Evolutionary conservation across 2,888 invertebrate species (phyloP).

Genomic region (Halictus ligatus): DNA sequence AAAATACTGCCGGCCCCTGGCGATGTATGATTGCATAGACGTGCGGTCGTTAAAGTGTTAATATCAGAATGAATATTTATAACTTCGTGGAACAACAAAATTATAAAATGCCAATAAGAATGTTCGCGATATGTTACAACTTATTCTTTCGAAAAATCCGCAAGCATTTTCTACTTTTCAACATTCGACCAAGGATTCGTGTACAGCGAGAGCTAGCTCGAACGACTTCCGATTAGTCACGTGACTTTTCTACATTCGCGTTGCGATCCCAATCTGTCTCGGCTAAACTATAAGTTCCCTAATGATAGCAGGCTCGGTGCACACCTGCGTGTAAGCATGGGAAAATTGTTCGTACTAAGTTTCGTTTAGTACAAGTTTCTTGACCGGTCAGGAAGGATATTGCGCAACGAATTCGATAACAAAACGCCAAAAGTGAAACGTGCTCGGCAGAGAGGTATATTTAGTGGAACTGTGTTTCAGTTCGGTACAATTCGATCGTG

Average conservation of each 20-base stretch:
- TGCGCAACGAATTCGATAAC: conserved; percentile 1
- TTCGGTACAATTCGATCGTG: not conserved
- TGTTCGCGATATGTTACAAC: not conserved
- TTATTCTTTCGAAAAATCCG: not conserved
- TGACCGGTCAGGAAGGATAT: not conserved
- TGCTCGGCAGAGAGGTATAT: not conserved
- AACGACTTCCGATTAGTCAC: not conserved
- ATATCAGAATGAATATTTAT: too few species aligned
- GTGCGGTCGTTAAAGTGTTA: too few species aligned
- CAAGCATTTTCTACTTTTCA: not conserved
- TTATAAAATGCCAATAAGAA: not conserved
- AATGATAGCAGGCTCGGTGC: not conserved
- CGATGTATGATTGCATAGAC: too few species aligned
- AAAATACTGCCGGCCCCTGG: too few species aligned
- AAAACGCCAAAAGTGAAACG: not conserved
- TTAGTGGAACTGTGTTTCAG: not conserved
- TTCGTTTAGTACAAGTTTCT: conserved; percentile 5
- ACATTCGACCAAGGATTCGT: not conserved
- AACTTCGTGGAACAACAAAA: not conserved
- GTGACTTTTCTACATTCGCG: not conserved
- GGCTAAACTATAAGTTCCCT: not conserved
- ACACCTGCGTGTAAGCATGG: not conserved
- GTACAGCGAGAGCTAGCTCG: not conserved
- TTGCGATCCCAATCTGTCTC: not conserved
- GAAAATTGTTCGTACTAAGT: not conserved